Base-by-base conservation (phyloP, 1,140 invertebrate genomes). In the Manduca sexta region DNA sequence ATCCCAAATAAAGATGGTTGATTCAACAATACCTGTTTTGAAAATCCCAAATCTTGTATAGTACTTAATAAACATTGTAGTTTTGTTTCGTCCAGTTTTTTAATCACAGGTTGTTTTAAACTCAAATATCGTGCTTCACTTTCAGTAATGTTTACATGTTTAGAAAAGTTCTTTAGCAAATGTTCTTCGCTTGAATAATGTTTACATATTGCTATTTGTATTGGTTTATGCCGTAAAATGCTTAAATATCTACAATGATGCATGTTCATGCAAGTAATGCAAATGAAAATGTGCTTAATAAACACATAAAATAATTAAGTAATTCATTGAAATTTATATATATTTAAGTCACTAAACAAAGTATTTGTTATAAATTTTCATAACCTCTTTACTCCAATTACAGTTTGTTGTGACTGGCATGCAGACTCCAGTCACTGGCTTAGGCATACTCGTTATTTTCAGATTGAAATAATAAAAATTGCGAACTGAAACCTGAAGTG, bases 51-150 rank as follows among this genome's bases (percentile, higher is more conserved):
- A n/a, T 76, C 57, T 29, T 61, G 49, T 5, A 81, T 5, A 29
- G 69, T 59, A 4, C 69, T 43, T 0, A 78, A 45, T 16, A 81
- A 41, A 34, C 50, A 45, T 60, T 61, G 49, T 10, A 84, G 43
- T 49, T 56, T 60, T 1, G 49, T 38, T 46, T 59, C 55, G 29
- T 65, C 45, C 34, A 82, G 31, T 52, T 75, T 77, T n/a, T 51
- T 66, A 48, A 83, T 54, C 13, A 64, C 54, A 14, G 74, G 77
- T 51, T 80, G 59, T 66, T 78, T 82, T 33, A 82, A 37, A 56
- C 61, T 56, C 13, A 84, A 53, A 48, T 65, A 71, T 53, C 72
- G 44, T 35, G 71, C 78, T 55, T 64, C 56, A 49, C 37, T 56
- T 63, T 77, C 62, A 56, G 18, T 67, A 33, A 84, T 57, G 41